phyloP scores from a whole-genome alignment of 2,888 invertebrate species.

The Pandemis heparana region DNA sequence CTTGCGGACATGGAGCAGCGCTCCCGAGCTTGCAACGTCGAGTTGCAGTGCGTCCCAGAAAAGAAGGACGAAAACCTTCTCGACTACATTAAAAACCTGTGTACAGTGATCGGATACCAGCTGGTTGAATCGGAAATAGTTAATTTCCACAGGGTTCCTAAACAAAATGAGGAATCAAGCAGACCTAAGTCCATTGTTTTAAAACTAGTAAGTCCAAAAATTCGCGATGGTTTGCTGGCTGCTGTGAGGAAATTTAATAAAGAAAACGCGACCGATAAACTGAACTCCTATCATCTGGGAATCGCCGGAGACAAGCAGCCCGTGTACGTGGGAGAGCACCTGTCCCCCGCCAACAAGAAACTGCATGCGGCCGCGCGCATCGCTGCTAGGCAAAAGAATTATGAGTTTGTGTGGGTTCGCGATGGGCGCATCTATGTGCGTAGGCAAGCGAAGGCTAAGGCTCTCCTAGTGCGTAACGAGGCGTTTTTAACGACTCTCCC shows the following conservation, averaged over 20 bases:
- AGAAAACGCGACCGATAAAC: slow-evolving; percentile 12
- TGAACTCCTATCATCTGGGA: slow-evolving; percentile 20
- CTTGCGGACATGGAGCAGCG: slow-evolving; percentile 3
- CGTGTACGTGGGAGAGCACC: slow-evolving; percentile 26
- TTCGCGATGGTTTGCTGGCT: slow-evolving; percentile 21
- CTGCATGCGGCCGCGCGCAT: slow-evolving; percentile 24
- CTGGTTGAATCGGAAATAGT: background rate
- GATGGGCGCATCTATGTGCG: background rate
- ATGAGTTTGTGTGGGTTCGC: slow-evolving; percentile 14
- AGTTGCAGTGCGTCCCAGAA: slow-evolving; percentile 8
- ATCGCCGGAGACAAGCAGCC: slow-evolving; percentile 3
- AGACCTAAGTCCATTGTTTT: slow-evolving; percentile 3
- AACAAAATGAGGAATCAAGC: background rate
- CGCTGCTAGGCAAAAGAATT: slow-evolving; percentile 4
- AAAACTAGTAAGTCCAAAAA: slow-evolving; percentile 4
- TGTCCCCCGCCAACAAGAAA: slow-evolving; percentile 21
- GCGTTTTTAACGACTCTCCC: background rate
- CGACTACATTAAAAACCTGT: background rate
- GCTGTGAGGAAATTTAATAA: slow-evolving; percentile 17
- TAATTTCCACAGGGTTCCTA: background rate
- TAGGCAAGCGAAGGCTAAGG: background rate
- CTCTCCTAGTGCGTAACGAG: background rate
- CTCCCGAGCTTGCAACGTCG: slow-evolving; percentile 3
- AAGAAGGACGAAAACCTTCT: background rate
- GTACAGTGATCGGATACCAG: background rate